Evolutionary conservation across 2,113 vertebrate species (phyloP).

Genomic region (Oophaga pumilio): DNA sequence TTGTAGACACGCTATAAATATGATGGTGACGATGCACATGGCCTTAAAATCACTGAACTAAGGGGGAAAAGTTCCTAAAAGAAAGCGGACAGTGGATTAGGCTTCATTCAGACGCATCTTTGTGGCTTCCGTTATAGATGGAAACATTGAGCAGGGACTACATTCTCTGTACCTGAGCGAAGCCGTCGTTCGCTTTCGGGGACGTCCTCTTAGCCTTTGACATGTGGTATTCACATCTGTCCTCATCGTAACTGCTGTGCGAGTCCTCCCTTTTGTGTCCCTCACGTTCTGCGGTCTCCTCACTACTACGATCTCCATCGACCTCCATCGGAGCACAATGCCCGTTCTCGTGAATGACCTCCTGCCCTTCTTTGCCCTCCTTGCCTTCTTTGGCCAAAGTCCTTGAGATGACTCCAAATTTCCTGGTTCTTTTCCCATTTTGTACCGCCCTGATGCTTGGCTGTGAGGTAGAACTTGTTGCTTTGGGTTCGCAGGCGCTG

Average conservation of each 20-base stretch:
- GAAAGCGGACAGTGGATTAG: too few species aligned
- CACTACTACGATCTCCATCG: slow-evolving; percentile 62
- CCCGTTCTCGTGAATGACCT: slow-evolving; percentile 66
- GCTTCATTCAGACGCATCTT: too few species aligned
- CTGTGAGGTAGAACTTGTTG: slow-evolving; percentile 67
- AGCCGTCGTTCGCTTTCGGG: slow-evolving; percentile 71
- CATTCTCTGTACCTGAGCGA: slow-evolving; percentile 75
- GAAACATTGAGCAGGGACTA: too few species aligned
- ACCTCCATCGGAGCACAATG: slow-evolving; percentile 69
- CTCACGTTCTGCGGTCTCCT: slow-evolving; percentile 64
- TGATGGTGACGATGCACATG: too few species aligned
- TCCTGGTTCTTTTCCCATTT: slow-evolving; percentile 86
- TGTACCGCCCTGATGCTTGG: slow-evolving; percentile 62
- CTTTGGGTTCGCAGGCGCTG: slow-evolving; percentile 70
- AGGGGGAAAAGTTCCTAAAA: too few species aligned
- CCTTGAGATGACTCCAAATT: slow-evolving; percentile 91
- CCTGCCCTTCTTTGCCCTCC: slow-evolving; percentile 63
- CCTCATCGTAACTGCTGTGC: slow-evolving; percentile 61
- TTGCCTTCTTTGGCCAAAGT: slow-evolving; percentile 71
- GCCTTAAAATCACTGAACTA: too few species aligned
- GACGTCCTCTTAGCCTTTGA: slow-evolving; percentile 73
- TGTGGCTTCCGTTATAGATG: too few species aligned
- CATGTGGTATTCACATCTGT: slow-evolving; percentile 66
- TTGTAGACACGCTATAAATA: too few species aligned
- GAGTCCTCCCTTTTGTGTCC: slow-evolving; percentile 59